These are phyloP conservation scores for Ophion obscuratus DNA, from an alignment of 2,888 invertebrate genomes.

Conservation along the genomic window DNA sequence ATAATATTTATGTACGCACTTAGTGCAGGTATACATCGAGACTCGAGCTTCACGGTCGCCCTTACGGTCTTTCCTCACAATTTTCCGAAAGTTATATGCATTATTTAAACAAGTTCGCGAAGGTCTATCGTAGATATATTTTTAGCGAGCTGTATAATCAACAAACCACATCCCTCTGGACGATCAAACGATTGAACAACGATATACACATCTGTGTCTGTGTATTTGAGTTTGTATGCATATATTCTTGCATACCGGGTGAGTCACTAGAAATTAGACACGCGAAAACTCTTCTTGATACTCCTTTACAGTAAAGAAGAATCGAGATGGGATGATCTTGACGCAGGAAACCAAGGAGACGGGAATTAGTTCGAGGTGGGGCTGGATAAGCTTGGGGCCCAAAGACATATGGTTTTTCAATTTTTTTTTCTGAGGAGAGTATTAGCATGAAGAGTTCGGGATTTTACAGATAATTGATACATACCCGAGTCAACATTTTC, in stretches of 20 bases:
- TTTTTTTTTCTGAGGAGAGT: background rate
- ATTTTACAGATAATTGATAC: background rate
- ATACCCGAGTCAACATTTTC: too few species aligned
- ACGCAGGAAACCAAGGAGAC: background rate
- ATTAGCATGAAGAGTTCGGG: background rate
- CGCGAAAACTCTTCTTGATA: background rate
- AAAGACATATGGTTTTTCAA: background rate
- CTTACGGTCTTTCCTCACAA: constrained; percentile 47
- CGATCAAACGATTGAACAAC: constrained; percentile 51
- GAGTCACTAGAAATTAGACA: background rate
- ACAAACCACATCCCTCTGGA: constrained; percentile 21
- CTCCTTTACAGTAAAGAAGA: too few species aligned
- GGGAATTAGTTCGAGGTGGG: background rate
- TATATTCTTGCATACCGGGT: background rate
- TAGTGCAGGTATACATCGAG: background rate
- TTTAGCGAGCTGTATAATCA: constrained; percentile 47
- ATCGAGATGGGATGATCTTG: too few species aligned
- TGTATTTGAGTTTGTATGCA: background rate
- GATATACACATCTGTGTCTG: background rate
- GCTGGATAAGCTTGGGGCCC: background rate
- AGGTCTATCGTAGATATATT: constrained; percentile 49
- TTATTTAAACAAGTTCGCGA: constrained; percentile 56
- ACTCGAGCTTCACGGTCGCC: constrained; percentile 6
- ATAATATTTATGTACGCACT: background rate
- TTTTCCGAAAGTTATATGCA: constrained; percentile 57